A percentile compares a stretch with the other conserved stretches of the same genome.
These are phyloP conservation scores for Ataeniobius toweri DNA, from an alignment of 2,797 vertebrate species.

Conservation along the genomic window DNA sequence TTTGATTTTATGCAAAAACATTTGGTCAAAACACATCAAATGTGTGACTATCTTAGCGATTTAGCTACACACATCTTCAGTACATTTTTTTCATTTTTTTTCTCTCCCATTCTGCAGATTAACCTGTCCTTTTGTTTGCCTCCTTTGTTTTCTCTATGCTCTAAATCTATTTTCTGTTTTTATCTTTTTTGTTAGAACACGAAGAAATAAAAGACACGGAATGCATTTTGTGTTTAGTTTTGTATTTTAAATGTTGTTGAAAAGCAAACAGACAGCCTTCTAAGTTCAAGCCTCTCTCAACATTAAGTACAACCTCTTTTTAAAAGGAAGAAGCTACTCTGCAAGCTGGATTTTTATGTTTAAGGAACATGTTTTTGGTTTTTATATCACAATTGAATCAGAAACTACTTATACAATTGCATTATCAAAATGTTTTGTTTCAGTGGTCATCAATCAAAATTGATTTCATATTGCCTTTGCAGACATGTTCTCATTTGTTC, in stretches of 20 bases:
- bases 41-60: constrained; percentile 18
- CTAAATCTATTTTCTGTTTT: constrained; percentile 10
- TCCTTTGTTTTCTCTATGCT: constrained; percentile 15
- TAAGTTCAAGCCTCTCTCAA: background rate
- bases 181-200: constrained; percentile 16
- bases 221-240: constrained; percentile 6
- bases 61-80: constrained; percentile 33
- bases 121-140: constrained; percentile 31
- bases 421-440: background rate
- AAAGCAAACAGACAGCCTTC: constrained; percentile 13
- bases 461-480: background rate
- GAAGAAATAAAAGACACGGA: constrained; percentile 8
- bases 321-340: background rate
- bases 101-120: constrained; percentile 49
- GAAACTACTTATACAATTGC: background rate
- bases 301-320: background rate
- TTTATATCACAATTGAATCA: background rate
- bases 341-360: background rate
- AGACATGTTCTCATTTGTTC: background rate
- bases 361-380: background rate
- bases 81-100: constrained; percentile 18
- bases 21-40: constrained; percentile 18
- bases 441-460: background rate
- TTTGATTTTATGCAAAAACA: constrained; percentile 1
- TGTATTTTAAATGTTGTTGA: constrained; percentile 21